A percentile compares a stretch with the other conserved stretches of the same genome.
phyloP scores from a whole-genome alignment of 2,797 vertebrate species.

The Aplochiton taeniatus region DNA sequence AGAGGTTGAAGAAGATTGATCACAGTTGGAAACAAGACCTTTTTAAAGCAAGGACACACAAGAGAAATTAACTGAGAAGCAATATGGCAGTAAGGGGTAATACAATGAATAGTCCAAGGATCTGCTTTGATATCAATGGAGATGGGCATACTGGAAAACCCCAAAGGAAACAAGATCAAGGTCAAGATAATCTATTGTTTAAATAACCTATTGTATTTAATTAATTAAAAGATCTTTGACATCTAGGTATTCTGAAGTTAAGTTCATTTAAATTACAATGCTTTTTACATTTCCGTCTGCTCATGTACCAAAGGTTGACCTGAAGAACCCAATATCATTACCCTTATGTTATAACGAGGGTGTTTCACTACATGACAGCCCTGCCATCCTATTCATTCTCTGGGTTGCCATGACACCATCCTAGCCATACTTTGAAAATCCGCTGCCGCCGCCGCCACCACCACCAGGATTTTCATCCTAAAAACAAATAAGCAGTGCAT shows the following conservation, averaged over 20 bases:
- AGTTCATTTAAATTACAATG: too few relatives aligned
- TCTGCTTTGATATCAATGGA: neutral
- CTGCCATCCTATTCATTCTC: conserved; percentile 23
- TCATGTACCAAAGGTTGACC: neutral
- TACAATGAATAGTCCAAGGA: conserved; percentile 12
- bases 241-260: too few relatives aligned
- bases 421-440: conserved; percentile 31
- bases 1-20: neutral
- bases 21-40: too few relatives aligned
- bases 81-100: conserved; percentile 32
- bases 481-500: conserved; percentile 22
- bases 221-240: too few relatives aligned
- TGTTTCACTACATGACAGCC: neutral
- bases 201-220: too few relatives aligned
- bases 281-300: neutral
- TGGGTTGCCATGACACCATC: conserved; percentile 17
- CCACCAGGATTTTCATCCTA: conserved; percentile 36
- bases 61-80: neutral
- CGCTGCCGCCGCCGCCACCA: too few relatives aligned
- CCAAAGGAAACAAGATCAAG: too few relatives aligned
- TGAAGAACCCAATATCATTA: conserved; percentile 20
- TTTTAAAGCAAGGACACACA: too few relatives aligned
- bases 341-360: conserved; percentile 14
- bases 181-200: too few relatives aligned
- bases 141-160: neutral